These are phyloP conservation scores for Brachionus koreanus DNA, from an alignment of 1,140 invertebrate species.

Conservation along the genomic window DNA sequence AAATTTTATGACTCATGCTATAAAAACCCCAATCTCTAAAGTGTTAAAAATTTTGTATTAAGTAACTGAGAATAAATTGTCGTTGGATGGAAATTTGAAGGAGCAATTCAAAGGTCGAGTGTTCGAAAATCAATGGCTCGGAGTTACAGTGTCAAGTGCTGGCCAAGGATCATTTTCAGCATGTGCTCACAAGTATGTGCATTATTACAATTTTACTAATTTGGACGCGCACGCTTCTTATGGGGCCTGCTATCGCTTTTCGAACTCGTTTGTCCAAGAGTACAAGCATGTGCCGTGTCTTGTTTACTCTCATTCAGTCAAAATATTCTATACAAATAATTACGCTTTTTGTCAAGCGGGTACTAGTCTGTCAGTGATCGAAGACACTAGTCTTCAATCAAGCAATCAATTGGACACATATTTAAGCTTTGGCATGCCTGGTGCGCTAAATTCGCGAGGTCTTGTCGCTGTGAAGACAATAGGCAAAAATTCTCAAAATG, in stretches of 20 bases:
- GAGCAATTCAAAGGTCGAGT: conserved; percentile 35
- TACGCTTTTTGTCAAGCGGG: conserved; percentile 42
- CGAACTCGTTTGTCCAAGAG: conserved; percentile 18
- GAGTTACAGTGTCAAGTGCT: background rate
- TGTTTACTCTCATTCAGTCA: background rate
- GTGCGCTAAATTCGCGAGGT: conserved; percentile 38
- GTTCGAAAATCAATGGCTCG: conserved; percentile 38
- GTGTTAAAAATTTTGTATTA: too few relatives aligned
- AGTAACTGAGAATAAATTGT: background rate
- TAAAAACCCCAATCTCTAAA: too few relatives aligned
- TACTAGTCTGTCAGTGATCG: conserved; percentile 8
- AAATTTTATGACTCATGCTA: too few relatives aligned
- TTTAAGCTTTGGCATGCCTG: conserved; percentile 35
- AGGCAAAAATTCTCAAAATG: conserved; percentile 13
- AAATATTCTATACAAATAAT: conserved; percentile 35
- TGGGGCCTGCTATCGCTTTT: conserved; percentile 37
- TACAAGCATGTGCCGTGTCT: conserved; percentile 42
- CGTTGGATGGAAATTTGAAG: background rate
- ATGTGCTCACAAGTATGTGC: conserved; percentile 37
- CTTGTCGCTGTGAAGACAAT: conserved; percentile 16
- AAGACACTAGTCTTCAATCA: conserved; percentile 4
- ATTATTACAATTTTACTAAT: conserved; percentile 37
- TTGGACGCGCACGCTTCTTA: conserved; percentile 32
- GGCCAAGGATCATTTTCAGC: background rate
- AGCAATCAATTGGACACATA: background rate